Evolutionary conservation across 2,888 invertebrate species (phyloP).

Genomic region (Trichogramma evanescens): DNA sequence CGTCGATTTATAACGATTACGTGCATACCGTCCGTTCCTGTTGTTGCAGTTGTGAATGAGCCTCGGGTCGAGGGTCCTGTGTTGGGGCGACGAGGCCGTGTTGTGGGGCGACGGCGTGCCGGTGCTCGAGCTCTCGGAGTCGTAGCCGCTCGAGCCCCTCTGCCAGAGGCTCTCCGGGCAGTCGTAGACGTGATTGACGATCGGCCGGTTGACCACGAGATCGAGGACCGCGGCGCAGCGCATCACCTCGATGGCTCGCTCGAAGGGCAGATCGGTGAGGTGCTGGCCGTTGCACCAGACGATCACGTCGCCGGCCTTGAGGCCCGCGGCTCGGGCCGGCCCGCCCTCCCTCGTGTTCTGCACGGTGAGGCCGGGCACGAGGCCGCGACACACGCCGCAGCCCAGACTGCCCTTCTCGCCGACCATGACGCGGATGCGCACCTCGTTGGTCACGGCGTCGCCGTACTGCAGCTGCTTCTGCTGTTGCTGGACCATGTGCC

Average conservation of each 20-base stretch:
- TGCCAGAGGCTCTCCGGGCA: slow-evolving; percentile 41
- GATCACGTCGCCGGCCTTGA: slow-evolving; percentile 87
- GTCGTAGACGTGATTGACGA: slow-evolving; percentile 37
- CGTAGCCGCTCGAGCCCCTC: slow-evolving; percentile 42
- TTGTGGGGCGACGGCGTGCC: slow-evolving; percentile 33
- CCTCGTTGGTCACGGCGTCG: slow-evolving; percentile 57
- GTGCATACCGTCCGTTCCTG: slow-evolving; percentile 33
- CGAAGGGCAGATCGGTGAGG: slow-evolving; percentile 42
- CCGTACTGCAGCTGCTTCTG: slow-evolving; percentile 46
- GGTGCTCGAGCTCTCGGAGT: slow-evolving; percentile 40
- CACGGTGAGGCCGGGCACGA: slow-evolving; percentile 43
- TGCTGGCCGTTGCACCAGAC: slow-evolving; percentile 73
- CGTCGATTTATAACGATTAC: no score
- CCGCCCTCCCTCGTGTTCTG: slow-evolving; percentile 79
- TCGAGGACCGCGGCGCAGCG: slow-evolving; percentile 41
- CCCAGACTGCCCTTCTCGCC: slow-evolving; percentile 78
- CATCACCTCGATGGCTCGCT: slow-evolving; percentile 43
- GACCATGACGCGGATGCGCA: slow-evolving; percentile 70
- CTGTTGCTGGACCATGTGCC: slow-evolving; percentile 70
- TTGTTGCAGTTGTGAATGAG: slow-evolving; percentile 26
- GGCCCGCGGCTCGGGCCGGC: slow-evolving; percentile 78
- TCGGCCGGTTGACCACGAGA: slow-evolving; percentile 52
- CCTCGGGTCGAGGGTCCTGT: slow-evolving; percentile 14
- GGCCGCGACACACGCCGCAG: slow-evolving; percentile 58
- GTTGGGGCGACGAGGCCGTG: slow-evolving; percentile 27